phyloP scores from a whole-genome alignment of 2,113 vertebrate species.

The Lepus timidus region DNA sequence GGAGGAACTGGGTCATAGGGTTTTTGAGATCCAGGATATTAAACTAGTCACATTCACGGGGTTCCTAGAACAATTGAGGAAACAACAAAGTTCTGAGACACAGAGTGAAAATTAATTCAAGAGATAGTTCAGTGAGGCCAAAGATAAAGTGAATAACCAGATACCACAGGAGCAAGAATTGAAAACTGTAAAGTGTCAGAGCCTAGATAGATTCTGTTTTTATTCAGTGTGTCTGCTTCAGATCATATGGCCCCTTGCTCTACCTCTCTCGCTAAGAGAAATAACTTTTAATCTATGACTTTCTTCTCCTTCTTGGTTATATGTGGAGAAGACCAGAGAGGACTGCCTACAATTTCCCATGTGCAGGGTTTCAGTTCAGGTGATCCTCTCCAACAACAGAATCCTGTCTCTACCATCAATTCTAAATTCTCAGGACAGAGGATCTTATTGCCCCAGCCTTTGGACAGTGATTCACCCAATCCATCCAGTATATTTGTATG shows the following conservation, averaged over 20 bases:
- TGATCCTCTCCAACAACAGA: not conserved
- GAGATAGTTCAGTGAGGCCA: constrained; percentile 2
- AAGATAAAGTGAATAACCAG: not conserved
- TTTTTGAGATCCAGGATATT: not conserved
- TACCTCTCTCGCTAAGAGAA: not conserved
- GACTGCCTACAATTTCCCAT: not conserved
- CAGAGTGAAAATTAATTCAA: constrained; percentile 10
- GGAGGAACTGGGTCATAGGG: not conserved
- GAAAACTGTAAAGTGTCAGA: not conserved
- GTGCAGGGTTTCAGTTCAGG: not conserved
- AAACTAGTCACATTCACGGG: not conserved
- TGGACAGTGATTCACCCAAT: not conserved
- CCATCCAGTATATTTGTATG: not conserved
- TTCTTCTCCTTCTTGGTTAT: not conserved
- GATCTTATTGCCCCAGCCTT: not conserved
- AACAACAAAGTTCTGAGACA: constrained; percentile 21
- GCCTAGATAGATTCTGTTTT: not conserved
- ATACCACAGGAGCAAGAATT: not conserved
- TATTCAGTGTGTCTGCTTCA: not conserved
- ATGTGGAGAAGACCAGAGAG: not conserved
- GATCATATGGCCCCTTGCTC: not conserved
- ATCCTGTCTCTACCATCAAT: not conserved
- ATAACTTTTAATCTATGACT: not conserved
- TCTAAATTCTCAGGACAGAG: not conserved
- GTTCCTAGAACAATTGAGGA: not conserved